Base-by-base conservation (phyloP, 2,888 invertebrate species). In the Caenorhabditis zanzibari region DNA sequence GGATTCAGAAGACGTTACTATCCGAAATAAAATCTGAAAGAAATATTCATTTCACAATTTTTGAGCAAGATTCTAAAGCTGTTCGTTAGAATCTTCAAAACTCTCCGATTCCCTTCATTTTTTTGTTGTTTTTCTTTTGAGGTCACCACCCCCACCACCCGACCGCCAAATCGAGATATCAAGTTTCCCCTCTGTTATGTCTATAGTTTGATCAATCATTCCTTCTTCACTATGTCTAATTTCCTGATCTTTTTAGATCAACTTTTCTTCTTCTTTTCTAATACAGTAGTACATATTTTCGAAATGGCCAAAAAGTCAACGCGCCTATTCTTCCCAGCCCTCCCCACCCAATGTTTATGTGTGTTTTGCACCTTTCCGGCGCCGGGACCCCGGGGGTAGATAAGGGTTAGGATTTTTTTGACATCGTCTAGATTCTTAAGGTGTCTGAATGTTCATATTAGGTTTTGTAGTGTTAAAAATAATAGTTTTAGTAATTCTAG, bases 281-380 rank as follows among this genome's bases (percentile, higher is more conserved):
- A 32, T 54, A 26, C 24, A 4, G 26, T 26, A 54, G 26, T 54
- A 12, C 22, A 22, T 19, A 22, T 22, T 10, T 24, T 4, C 4
- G 19, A 54, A 54, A 24, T 54, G 26, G 24, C 14, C 54, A 26
- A 54, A 32, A 58, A 32, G 58, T 58, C 58, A 32, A 49, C 19
- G 19, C 49, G 12, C 38, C 38, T 2, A 10, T 32, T 32, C 32
- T 32, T 6, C n/a, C n/a, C n/a, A n/a, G n/a, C n/a, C n/a, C n/a
- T n/a, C n/a, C n/a, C n/a, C n/a, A n/a, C n/a, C n/a, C n/a, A 54
- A 26, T 54, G 54, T 47, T 47, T 47, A 19, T 47, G 47, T 47
- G 47, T 19, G 47, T 47, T 47, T 47, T n/a, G 47, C 47, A 47
- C 47, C 47, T 47, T 19, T n/a, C 47, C 47, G 47, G 47, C 47